Conservation (phyloP, 1,140 invertebrate genomes). For the Drosophila subobscura region DNA sequence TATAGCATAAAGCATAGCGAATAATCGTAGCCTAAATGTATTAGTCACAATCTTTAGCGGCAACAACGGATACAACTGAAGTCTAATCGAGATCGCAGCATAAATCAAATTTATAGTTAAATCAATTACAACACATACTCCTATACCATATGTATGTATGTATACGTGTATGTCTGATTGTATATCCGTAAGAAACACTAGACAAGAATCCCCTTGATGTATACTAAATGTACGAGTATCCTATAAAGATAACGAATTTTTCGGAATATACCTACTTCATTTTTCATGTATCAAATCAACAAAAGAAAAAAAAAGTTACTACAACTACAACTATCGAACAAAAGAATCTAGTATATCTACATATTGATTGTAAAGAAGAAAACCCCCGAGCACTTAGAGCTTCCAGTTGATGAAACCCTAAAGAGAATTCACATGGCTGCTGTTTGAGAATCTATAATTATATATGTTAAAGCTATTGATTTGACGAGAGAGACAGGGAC, state of each 20-base stretch:
- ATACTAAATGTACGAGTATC: constrained; percentile 10
- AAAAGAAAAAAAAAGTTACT: constrained; percentile 39
- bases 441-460: constrained; percentile 2
- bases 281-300: constrained; percentile 12
- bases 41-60: constrained; percentile 64
- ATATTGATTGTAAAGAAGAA: constrained; percentile 6
- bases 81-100: constrained; percentile 9
- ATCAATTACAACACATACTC: constrained; percentile 45
- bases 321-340: constrained; percentile 21
- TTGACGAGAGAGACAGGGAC: constrained; percentile 1
- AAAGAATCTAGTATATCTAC: constrained; percentile 8
- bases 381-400: constrained; percentile 15
- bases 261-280: constrained; percentile 16
- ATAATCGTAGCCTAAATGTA: constrained; percentile 32
- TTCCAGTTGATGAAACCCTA: constrained; percentile 22
- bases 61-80: constrained; percentile 24
- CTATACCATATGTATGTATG: constrained; percentile 31
- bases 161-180: constrained; percentile 28
- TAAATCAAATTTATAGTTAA: constrained; percentile 74
- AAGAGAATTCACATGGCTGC: constrained; percentile 9
- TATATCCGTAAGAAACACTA: constrained; percentile 3
- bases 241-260: constrained; percentile 36
- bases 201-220: constrained; percentile 6
- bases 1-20: constrained; percentile 30
- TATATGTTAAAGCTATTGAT: constrained; percentile 13